Evolutionary conservation across 1,140 invertebrate species (phyloP), one percentile per base, ranked within the genome.

Genomic region (Linepithema humile): DNA sequence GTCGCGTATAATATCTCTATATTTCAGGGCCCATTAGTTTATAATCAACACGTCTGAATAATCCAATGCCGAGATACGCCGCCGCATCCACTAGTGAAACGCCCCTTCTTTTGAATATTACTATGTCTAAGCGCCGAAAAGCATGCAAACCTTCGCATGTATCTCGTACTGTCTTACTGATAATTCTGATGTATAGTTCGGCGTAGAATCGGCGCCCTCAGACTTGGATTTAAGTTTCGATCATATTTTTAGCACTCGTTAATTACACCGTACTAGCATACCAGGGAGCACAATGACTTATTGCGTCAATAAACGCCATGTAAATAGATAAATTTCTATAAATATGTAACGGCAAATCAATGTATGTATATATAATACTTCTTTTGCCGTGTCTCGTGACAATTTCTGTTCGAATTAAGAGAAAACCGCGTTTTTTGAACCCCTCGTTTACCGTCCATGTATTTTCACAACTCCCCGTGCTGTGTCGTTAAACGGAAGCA

Each of bases 81-180:
- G 64, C 23, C 87, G 83, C 83, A 72, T 89, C 85, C 87, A 77
- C 78, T 77, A 82, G 89, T 84, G 86, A 78, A 86, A 93, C 93
- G 93, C 94, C 94, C 86, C 86, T 93, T 93, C 92, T 92, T 94
- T 94, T 94, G 93, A 94, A 94, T 94, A 94, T 94, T 94, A 92
- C 90, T 92, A 91, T 90, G 90, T 91, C 89, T 91, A 94, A 94
- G 93, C 92, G 88, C 92, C 90, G 85, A 89, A 88, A 87, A 91
- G 90, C 94, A 94, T 94, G 94, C 94, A 84, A 94, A 89, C 78
- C 12, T 38, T 53, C 45, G 82, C 67, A 26, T 65, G 48, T 60
- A 80, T 87, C 67, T 88, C 40, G 85, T 62, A 87, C 83, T 87
- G 85, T 87, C 73, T 87, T 87, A 84, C 86, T 84, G 86, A 80